Conservation (phyloP, 2,797 vertebrate species). For the Garrulus glandarius region DNA sequence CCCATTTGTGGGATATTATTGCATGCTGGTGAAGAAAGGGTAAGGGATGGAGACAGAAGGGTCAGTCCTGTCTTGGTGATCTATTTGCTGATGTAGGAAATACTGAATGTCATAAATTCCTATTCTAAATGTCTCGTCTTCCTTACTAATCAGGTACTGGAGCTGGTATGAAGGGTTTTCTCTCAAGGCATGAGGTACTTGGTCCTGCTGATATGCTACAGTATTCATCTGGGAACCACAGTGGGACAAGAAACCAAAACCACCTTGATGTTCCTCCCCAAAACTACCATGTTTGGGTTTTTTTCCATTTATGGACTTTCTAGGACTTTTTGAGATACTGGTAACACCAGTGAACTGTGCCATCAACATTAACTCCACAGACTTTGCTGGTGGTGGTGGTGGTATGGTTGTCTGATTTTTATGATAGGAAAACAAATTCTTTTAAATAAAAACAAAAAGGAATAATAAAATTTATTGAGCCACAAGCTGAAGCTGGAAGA, state of each 20-base stretch:
- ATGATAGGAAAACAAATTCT: slow-evolving; percentile 78
- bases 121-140: background rate
- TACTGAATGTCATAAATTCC: background rate
- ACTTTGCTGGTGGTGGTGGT: slow-evolving; percentile 74
- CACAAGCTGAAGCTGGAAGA: slow-evolving; percentile 65
- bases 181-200: slow-evolving; percentile 60
- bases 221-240: slow-evolving; percentile 65
- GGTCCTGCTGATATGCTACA: slow-evolving; percentile 47
- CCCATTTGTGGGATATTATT: background rate
- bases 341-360: slow-evolving; percentile 54
- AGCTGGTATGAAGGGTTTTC: slow-evolving; percentile 86
- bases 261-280: slow-evolving; percentile 58
- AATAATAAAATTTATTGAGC: slow-evolving; percentile 79
- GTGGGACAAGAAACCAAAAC: slow-evolving; percentile 58
- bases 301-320: slow-evolving; percentile 51
- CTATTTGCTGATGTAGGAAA: background rate
- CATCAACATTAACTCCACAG: slow-evolving; percentile 74
- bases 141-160: slow-evolving; percentile 85
- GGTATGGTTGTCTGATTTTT: slow-evolving; percentile 78
- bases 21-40: background rate
- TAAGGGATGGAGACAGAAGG: background rate
- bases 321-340: slow-evolving; percentile 61
- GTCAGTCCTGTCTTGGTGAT: slow-evolving; percentile 2
- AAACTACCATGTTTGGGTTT: slow-evolving; percentile 27
- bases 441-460: slow-evolving; percentile 79